These are phyloP conservation scores for Drosophila tanythrix DNA, from an alignment of 2,888 invertebrate genomes.

Conservation along the genomic window DNA sequence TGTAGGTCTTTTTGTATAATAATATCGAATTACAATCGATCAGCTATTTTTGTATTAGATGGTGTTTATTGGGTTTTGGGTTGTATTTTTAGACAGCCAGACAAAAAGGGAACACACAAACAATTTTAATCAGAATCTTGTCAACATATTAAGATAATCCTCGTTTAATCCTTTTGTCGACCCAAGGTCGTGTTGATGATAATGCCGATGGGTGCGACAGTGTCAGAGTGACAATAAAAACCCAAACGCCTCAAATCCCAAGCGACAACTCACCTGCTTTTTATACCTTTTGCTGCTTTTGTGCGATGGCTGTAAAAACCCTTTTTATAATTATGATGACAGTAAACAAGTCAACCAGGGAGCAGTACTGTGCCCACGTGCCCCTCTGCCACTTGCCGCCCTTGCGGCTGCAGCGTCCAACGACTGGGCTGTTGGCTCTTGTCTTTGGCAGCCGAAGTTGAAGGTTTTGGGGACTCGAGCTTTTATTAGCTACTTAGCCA, in stretches of 20 bases:
- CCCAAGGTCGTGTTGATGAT: conserved; percentile 70
- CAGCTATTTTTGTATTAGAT: conserved; percentile 13
- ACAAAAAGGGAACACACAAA: conserved; percentile 36
- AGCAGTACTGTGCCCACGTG: conserved; percentile 4
- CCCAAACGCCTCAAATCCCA: conserved; percentile 41
- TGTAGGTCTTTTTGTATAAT: conserved; percentile 1
- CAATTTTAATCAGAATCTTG: conserved; percentile 75
- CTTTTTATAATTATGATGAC: conserved; percentile 79
- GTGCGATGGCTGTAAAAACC: conserved; percentile 67
- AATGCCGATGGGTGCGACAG: conserved; percentile 44
- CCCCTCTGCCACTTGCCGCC: background rate
- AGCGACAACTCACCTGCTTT: conserved; percentile 64
- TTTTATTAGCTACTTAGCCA: conserved; percentile 77
- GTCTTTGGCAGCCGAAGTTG: conserved; percentile 43
- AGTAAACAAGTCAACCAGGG: conserved; percentile 69
- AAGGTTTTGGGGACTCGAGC: conserved; percentile 50
- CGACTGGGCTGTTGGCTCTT: conserved; percentile 25
- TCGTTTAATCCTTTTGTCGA: conserved; percentile 79
- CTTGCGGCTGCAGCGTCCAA: conserved; percentile 14
- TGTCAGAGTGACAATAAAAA: conserved; percentile 57
- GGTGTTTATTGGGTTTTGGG: conserved; percentile 22
- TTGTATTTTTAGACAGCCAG: conserved; percentile 12
- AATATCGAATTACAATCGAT: conserved; percentile 39
- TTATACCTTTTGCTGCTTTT: conserved; percentile 56
- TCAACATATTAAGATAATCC: conserved; percentile 81